A percentile compares a stretch with the other conserved stretches of the same genome.
Evolutionary conservation across 2,797 vertebrate genomes (phyloP).

Genomic region (Rhincodon typus): DNA sequence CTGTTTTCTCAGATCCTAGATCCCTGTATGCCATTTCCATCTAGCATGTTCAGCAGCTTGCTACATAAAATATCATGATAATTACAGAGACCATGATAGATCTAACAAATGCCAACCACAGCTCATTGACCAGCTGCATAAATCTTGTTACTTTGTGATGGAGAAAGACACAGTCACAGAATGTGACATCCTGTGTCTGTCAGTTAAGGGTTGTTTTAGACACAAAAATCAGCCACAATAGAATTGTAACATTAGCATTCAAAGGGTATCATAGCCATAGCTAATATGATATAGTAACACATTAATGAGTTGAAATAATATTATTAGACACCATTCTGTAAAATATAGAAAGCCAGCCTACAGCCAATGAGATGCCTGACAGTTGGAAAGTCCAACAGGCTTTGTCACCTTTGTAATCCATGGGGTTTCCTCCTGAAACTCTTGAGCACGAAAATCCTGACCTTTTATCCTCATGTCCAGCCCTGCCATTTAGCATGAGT

Average conservation of each 20-base stretch:
- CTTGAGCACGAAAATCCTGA: no score
- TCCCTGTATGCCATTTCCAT: background rate
- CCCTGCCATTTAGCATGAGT: no score
- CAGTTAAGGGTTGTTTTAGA: background rate
- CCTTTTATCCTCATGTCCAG: no score
- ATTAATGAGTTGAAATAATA: no score
- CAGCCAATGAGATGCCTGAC: no score
- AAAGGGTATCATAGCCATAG: background rate
- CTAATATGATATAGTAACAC: no score
- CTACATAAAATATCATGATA: background rate
- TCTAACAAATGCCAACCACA: background rate
- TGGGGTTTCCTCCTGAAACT: no score
- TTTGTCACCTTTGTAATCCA: no score
- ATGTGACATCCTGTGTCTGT: background rate
- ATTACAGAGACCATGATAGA: background rate
- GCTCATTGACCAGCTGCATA: background rate
- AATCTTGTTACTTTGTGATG: background rate
- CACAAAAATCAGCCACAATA: background rate
- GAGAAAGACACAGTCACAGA: background rate
- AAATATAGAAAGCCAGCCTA: no score
- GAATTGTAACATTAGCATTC: background rate
- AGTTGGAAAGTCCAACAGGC: no score
- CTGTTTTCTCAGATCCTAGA: background rate
- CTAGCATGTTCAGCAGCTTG: background rate
- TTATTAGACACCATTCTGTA: background rate